Evolutionary conservation across 2,113 vertebrate species (phyloP), one percentile per base, ranked within the genome.

Genomic region (Oreotragus oreotragus): DNA sequence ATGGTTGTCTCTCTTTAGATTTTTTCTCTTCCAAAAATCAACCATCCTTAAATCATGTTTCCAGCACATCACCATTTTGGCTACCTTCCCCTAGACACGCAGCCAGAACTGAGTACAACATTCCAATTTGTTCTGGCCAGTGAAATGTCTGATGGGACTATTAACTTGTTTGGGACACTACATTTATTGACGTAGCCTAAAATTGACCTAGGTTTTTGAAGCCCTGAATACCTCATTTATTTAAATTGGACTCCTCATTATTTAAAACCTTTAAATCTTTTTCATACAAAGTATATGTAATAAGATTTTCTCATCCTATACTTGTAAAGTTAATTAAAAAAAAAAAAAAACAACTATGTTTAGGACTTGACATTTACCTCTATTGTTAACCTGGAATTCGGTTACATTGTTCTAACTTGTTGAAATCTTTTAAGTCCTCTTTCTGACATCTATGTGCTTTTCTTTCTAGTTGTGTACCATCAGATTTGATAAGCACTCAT

Each of bases 71-170:
- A 96, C 73, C 33, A 17, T 73, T 80, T 84, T 96, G 96, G 92
- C 84, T 94, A 43, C 80, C 33, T 92, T 96, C 25, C 51, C 33
- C n/a, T 47, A 43, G 86, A 96, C 58, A 47, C 0, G 36, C 15
- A 95, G 84, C 92, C 95, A 96, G 87, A 58, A 64, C 49, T 3
- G 2, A 88, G 51, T 30, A 79, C n/a, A 80, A 93, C 58, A 92
- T 98, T 97, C 87, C 73, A 94, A 80, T 96, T 97, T 96, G 84
- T 97, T 93, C 95, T 98, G 90, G 97, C 87, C 57, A 85, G 84
- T 66, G 36, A 97, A 80, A 92, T 30, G 84, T 97, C 90, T 98
- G 94, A 95, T 86, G 92, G 81, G 89, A 90, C 88, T 97, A 76
- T 92, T 96, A 91, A 83, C 62, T 97, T 94, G 33, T 80, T 94